Evolutionary conservation across 2,888 invertebrate genomes (phyloP).

Genomic region (Lapara coniferarum): DNA sequence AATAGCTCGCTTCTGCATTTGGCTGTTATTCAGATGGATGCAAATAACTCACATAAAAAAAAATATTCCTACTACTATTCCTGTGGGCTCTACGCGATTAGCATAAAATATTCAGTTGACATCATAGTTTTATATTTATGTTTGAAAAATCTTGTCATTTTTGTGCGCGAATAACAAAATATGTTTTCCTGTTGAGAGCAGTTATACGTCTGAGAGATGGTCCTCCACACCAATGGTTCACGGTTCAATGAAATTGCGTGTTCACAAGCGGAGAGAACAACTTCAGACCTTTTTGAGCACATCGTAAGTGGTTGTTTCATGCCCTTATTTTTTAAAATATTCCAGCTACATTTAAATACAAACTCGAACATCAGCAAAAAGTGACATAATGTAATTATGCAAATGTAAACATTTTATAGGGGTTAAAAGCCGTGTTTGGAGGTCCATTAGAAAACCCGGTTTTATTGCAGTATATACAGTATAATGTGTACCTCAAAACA

Average conservation of each 20-base stretch:
- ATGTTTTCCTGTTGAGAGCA: conserved; percentile 26
- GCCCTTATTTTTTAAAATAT: conserved; percentile 17
- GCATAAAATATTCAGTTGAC: background rate
- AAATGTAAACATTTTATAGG: background rate
- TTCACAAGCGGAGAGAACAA: conserved; percentile 39
- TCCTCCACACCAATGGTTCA: conserved; percentile 39
- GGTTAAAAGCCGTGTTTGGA: background rate
- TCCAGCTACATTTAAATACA: background rate
- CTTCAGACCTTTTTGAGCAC: conserved; percentile 44
- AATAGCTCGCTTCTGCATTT: too few relatives aligned
- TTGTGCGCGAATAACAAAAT: conserved; percentile 17
- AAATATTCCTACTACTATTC: too few relatives aligned
- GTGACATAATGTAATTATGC: background rate
- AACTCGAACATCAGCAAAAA: background rate
- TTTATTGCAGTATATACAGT: background rate
- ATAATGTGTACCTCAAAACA: background rate
- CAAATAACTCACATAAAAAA: too few relatives aligned
- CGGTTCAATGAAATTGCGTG: conserved; percentile 50
- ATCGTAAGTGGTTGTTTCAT: conserved; percentile 38
- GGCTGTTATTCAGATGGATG: too few relatives aligned
- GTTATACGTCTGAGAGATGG: conserved; percentile 34
- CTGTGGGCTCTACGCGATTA: too few relatives aligned
- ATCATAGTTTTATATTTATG: background rate
- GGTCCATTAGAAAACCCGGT: background rate
- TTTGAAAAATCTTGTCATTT: background rate